Conservation (phyloP, 2,113 vertebrate species). For the Pseudorectes ferrugineus region DNA sequence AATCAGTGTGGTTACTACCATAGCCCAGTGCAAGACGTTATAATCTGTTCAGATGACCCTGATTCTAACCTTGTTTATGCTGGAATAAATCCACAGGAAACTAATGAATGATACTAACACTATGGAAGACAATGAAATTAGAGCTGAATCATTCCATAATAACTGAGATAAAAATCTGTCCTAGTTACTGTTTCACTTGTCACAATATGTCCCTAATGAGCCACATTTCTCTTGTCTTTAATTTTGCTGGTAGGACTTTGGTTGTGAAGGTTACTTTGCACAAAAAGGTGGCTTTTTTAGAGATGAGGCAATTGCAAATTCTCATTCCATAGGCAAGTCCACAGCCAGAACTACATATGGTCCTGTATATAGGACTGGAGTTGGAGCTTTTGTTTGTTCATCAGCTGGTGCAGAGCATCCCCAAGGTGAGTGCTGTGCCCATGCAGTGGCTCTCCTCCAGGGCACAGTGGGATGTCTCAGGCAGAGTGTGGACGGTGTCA, state of each 20-base stretch:
- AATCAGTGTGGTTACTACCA: not conserved
- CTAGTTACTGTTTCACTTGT: not conserved
- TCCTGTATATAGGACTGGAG: not conserved
- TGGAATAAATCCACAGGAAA: not conserved
- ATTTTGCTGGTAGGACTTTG: not conserved
- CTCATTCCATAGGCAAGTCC: not conserved
- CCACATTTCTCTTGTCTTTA: not conserved
- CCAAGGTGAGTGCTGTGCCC: too few relatives aligned
- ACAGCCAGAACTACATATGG: fast-evolving
- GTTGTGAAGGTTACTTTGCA: not conserved
- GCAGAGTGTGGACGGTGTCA: too few relatives aligned
- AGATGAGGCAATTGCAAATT: not conserved
- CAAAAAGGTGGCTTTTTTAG: not conserved
- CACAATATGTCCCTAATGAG: not conserved
- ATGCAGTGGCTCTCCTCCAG: not conserved
- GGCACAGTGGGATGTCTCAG: not conserved
- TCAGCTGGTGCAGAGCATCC: not conserved
- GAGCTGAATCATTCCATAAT: not conserved
- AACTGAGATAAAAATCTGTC: not conserved
- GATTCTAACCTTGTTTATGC: not conserved
- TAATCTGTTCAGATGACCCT: not conserved
- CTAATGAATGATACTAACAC: not conserved
- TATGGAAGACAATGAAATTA: not conserved
- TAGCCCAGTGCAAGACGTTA: not conserved
- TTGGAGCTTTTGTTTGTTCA: not conserved